Percentiles rank a stretch among this genome's conserved stretches.
Conservation (phyloP, 2,113 vertebrate species). For the Python bivittatus region DNA sequence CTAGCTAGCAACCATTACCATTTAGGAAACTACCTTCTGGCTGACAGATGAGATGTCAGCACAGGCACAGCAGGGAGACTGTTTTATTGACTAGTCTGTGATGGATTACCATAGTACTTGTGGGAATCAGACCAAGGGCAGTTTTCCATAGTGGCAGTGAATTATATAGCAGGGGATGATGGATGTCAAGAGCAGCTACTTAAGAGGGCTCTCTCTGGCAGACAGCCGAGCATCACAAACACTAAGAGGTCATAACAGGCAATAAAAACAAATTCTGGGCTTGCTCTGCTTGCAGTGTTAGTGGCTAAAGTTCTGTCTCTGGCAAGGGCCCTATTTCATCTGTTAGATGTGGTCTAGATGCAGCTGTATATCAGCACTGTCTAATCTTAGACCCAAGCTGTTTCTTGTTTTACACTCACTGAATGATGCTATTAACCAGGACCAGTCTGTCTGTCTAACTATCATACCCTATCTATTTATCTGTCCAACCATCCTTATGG, state of each 20-base stretch:
- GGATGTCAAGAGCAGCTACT: slow-evolving; percentile 19
- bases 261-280: slow-evolving; percentile 1
- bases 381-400: not conserved
- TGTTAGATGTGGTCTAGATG: not conserved
- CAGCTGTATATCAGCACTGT: not conserved
- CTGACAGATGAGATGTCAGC: not conserved
- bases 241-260: not conserved
- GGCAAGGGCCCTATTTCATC: not conserved
- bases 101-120: rapidly evolving
- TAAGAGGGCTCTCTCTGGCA: slow-evolving; percentile 23
- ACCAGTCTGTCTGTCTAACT: not conserved
- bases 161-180: slow-evolving; percentile 38
- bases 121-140: slow-evolving; percentile 27
- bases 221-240: not conserved
- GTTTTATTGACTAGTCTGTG: rapidly evolving
- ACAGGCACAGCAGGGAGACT: not conserved
- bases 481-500: not conserved
- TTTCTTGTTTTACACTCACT: not conserved
- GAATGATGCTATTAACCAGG: rapidly evolving
- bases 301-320: not conserved
- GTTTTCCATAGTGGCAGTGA: slow-evolving; percentile 38
- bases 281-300: not conserved
- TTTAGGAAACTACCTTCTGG: slow-evolving; percentile 4
- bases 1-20: not conserved
- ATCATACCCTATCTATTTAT: not conserved